These are phyloP conservation scores for Falco novaeseelandiae DNA, from an alignment of 2,797 vertebrate genomes.

Conservation along the genomic window DNA sequence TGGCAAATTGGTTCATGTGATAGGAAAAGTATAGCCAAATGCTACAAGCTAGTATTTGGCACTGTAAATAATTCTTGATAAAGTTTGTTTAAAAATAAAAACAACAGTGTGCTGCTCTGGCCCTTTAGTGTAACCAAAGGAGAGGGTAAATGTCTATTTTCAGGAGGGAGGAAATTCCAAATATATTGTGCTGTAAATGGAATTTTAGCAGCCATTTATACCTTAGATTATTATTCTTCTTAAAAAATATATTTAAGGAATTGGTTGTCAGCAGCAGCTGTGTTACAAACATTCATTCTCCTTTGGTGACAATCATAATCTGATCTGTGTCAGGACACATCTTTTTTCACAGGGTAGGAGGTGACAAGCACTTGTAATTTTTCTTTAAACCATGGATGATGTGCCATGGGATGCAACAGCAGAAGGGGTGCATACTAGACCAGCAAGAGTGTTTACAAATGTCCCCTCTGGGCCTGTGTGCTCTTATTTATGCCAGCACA, in stretches of 20 bases:
- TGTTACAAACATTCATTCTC: background rate
- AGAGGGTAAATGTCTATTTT: background rate
- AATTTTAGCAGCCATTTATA: background rate
- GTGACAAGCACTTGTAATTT: background rate
- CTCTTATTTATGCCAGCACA: background rate
- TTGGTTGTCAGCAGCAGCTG: background rate
- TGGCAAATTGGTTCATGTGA: background rate
- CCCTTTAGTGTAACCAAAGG: background rate
- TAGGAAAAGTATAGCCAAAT: background rate
- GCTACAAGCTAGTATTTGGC: background rate
- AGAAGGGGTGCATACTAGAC: background rate
- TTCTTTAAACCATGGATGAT: background rate
- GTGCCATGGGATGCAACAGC: background rate
- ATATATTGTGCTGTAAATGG: background rate
- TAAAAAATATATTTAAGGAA: background rate
- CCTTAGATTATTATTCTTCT: background rate
- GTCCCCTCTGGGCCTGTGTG: background rate
- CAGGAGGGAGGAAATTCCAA: background rate
- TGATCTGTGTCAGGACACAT: background rate
- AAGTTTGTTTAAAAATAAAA: background rate
- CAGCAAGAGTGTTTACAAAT: background rate
- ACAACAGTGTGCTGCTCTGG: background rate
- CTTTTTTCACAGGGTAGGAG: background rate
- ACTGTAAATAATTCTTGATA: background rate
- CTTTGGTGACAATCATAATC: background rate